phyloP scores from a whole-genome alignment of 1,140 invertebrate species.

The Plectus sambesii region DNA sequence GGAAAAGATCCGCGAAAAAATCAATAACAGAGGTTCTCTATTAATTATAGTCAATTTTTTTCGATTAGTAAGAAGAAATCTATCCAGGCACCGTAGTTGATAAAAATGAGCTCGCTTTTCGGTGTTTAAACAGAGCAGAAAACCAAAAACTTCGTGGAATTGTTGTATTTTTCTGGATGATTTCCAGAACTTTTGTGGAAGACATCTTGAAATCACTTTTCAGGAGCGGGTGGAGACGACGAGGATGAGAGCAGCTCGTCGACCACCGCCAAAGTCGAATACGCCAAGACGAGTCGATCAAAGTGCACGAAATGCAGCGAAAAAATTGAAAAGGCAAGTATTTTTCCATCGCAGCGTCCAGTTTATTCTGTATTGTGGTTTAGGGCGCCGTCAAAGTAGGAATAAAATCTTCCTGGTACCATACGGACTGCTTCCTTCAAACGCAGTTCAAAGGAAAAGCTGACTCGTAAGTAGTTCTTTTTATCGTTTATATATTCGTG shows the following conservation, averaged over 20 bases:
- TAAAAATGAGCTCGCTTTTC: too few relatives aligned
- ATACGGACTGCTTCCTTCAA: conserved; percentile 25
- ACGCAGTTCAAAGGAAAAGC: conserved; percentile 14
- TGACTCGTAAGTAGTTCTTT: conserved; percentile 15
- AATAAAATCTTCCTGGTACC: conserved; percentile 25
- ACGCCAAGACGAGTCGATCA: conserved; percentile 55
- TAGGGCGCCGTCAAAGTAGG: conserved; percentile 28
- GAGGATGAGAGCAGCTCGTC: conserved; percentile 16
- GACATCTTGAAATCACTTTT: too few relatives aligned
- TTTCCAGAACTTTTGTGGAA: not conserved
- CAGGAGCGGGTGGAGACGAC: not conserved
- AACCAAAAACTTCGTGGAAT: too few relatives aligned
- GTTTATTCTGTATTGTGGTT: too few relatives aligned
- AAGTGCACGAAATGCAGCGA: conserved; percentile 64
- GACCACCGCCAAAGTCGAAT: conserved; percentile 19
- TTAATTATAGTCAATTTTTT: too few relatives aligned
- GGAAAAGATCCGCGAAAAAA: conserved; percentile 26
- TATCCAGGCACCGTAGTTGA: too few relatives aligned
- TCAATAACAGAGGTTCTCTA: conserved; percentile 27
- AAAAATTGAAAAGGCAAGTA: conserved; percentile 51
- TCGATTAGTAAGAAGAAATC: too few relatives aligned
- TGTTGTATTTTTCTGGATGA: too few relatives aligned
- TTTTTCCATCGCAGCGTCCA: too few relatives aligned
- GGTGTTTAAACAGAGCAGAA: too few relatives aligned
- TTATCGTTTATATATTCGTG: conserved; percentile 17